phyloP scores from a whole-genome alignment of 1,140 invertebrate species.

The Drosophila orosa region DNA sequence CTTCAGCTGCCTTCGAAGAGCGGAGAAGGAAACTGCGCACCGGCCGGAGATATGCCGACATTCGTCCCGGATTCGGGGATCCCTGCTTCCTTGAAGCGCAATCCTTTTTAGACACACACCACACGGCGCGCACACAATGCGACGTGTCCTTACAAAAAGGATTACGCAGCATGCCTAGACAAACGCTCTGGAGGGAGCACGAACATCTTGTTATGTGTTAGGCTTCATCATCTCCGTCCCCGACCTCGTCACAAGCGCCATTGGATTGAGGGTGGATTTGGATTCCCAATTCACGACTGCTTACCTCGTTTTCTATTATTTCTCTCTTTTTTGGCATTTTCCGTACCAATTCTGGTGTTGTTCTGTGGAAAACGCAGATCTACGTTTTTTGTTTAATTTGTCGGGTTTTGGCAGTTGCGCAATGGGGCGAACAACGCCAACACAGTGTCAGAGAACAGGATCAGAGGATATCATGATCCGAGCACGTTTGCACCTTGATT shows the following conservation, averaged over 20 bases:
- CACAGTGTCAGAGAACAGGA: constrained; percentile 48
- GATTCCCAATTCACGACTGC: constrained; percentile 54
- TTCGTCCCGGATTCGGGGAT: constrained; percentile 61
- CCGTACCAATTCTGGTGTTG: constrained; percentile 46
- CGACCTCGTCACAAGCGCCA: constrained; percentile 23
- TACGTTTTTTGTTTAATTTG: constrained; percentile 14
- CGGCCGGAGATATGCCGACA: constrained; percentile 80
- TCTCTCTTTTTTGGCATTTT: constrained; percentile 57
- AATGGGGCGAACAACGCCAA: constrained; percentile 72
- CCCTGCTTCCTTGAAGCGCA: constrained; percentile 51
- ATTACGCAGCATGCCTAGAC: constrained; percentile 79
- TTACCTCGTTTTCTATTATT: constrained; percentile 49
- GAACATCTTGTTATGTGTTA: constrained; percentile 71
- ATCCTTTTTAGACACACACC: constrained; percentile 71
- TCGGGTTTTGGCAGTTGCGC: constrained; percentile 74
- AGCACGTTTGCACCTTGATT: constrained; percentile 62
- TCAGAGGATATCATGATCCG: constrained; percentile 62
- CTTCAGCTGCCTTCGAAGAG: constrained; percentile 62
- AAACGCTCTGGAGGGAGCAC: constrained; percentile 60
- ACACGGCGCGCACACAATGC: constrained; percentile 48
- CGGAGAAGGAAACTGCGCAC: constrained; percentile 54
- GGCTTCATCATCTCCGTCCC: constrained; percentile 17
- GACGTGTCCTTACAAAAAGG: constrained; percentile 80
- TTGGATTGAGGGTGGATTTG: constrained; percentile 74
- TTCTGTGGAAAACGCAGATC: constrained; percentile 64